A percentile compares a stretch with the other conserved stretches of the same genome.
phyloP scores from a whole-genome alignment of 2,888 invertebrate species.

The Volucella bombylans region DNA sequence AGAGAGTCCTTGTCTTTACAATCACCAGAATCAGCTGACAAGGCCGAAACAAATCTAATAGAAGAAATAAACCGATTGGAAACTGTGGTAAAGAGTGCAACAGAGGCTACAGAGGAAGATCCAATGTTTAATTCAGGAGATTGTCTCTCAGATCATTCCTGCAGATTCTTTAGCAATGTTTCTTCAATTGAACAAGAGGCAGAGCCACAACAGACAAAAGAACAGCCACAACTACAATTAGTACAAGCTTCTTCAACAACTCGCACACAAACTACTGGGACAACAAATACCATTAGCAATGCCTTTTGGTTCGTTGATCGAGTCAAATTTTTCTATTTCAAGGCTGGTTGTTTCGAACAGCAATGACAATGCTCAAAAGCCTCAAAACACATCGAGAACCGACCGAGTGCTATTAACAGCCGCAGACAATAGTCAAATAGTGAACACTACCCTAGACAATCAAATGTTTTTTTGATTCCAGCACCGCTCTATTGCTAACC shows the following conservation, averaged over 20 bases:
- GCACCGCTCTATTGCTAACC: conserved; percentile 78
- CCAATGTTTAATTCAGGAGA: conserved; percentile 80
- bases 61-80: conserved; percentile 71
- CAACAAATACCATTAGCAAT: conserved; percentile 24
- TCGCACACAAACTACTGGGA: conserved; percentile 12
- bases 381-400: conserved; percentile 44
- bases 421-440: conserved; percentile 53
- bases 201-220: neutral
- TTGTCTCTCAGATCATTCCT: conserved; percentile 74
- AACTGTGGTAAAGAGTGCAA: conserved; percentile 79
- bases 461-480: conserved; percentile 79
- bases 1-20: conserved; percentile 42
- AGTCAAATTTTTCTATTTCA: conserved; percentile 80
- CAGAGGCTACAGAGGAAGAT: conserved; percentile 80
- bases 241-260: conserved; percentile 61
- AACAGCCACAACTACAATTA: conserved; percentile 6
- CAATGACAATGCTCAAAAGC: conserved; percentile 79
- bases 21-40: conserved; percentile 44
- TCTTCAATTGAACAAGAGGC: conserved; percentile 11
- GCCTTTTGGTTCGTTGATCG: conserved; percentile 77
- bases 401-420: conserved; percentile 69
- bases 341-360: conserved; percentile 81
- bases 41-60: conserved; percentile 13
- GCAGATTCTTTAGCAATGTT: conserved; percentile 3
- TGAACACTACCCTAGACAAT: conserved; percentile 69